Base-by-base conservation (phyloP, 2,113 vertebrate genomes). In the Suncus etruscus region DNA sequence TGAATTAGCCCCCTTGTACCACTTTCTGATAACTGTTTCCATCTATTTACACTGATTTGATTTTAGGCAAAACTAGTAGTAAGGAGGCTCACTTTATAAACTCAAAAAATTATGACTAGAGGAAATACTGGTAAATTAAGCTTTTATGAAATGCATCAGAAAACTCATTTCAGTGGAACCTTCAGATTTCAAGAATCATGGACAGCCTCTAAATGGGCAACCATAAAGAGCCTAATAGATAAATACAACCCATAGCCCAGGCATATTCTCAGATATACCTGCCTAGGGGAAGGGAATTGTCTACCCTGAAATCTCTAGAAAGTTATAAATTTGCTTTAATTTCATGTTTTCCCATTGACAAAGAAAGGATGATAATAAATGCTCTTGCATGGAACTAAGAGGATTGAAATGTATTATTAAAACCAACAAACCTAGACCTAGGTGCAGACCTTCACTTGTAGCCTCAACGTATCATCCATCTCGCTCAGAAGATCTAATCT, bases 191-290 rank as follows among this genome's bases (percentile, higher is more conserved):
- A 51, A 63, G 51, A 82, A n/a, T 10, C 0, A 0, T 15, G 14
- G 8, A 27, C 63, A 65, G 22, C 12, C 15, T 61, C 24, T 50
- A 10, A 65, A 29, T 1, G 2, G n/a, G 29, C 12, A 25, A 31
- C 3, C 27, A 3, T 1, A 4, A 3, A 47, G 4, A 73, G 29
- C 29, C 6, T 0, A 31, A 11, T 6, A 14, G 39, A 9, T 14
- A 6, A 50, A 22, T 8, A 16, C 1, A 11, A 14, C 3, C 31
- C 31, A 48, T 9, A 0, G 0, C 14, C 15, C 18, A 11, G 29
- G 1, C 8, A 27, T 0, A 15, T 1, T 27, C 61, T 77, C 22
- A 0, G 6, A 31, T 32, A 66, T 18, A 22, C n/a, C 18, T 27
- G 11, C 0, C 2, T 11, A 3, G 12, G 54, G 20, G 50, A 3